Evolutionary conservation across 2,797 vertebrate species (phyloP).

Genomic region (Lepidocolaptes lacrymiger): DNA sequence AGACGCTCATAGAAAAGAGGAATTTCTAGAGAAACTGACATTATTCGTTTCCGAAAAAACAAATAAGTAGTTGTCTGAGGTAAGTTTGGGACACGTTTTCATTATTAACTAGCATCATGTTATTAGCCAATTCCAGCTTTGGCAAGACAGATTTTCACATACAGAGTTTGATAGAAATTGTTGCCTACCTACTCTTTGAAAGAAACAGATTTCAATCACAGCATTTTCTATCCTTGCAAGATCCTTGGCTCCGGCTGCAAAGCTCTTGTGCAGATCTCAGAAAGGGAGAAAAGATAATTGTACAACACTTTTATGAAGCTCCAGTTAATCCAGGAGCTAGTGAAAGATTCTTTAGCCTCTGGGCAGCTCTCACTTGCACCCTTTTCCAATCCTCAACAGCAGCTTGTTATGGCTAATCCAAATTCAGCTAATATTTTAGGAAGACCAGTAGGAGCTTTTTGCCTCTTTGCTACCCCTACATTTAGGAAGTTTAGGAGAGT

Average conservation of each 20-base stretch:
- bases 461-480: background rate
- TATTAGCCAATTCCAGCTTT: background rate
- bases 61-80: background rate
- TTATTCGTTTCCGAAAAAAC: background rate
- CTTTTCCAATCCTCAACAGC: background rate
- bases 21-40: background rate
- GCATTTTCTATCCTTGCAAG: background rate
- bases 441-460: background rate
- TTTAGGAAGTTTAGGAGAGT: background rate
- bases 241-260: background rate
- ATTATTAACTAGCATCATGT: background rate
- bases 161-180: background rate
- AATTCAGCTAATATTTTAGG: background rate
- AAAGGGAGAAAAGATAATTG: background rate
- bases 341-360: background rate
- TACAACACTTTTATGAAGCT: background rate
- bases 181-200: background rate
- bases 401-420: background rate
- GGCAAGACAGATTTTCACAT: background rate
- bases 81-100: constrained; percentile 25
- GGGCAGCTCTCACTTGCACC: background rate
- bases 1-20: background rate
- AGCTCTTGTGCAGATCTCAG: background rate
- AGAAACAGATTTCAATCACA: constrained; percentile 16
- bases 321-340: background rate